Evolutionary conservation across 2,888 invertebrate genomes (phyloP), one percentile per base, ranked within the genome.

Genomic region (Germaria angustata): DNA sequence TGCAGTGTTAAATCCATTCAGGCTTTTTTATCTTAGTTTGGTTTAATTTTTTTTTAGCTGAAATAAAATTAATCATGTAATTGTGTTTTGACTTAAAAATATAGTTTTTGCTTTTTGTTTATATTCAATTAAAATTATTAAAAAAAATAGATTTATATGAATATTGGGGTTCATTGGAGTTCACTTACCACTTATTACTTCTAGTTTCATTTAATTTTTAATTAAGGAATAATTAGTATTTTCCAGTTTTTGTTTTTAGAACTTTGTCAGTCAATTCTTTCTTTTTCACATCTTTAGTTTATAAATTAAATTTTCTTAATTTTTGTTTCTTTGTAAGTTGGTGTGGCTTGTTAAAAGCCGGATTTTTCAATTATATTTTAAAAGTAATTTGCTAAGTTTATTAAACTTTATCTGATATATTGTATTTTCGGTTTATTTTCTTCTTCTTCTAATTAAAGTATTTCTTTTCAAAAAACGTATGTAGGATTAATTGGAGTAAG

Each of bases 101-200:
- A 65, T 32, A 20, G 0, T 44, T 28, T 44, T 28, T 53, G 2
- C 20, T 41, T 28, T 24, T 28, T 41, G 13, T 36, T 11, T 9
- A n/a, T 65, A 46, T 65, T 24, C 9, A 24, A 22, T 53, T 44
- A 6, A 34, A 46, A 61, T 7, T 39, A n/a, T n/a, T 24, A 17
- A 8, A 53, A 17, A 28, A 36, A n/a, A 13, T 22, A 13, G n/a
- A 28, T 28, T 5, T 59, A 2, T 57, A 20, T 46, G 15, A 24
- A 34, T 44, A 32, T 68, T 32, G 15, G 22, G 13, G 59, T 59
- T 61, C 17, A 41, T 49, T 59, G 4, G 51, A 61, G 7, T 61
- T 77, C 77, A 77, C 77, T 77, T 77, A 77, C 77, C 77, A 77
- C 77, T 61, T 69, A 77, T 69, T 61, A 55, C 53, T 77, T 69